phyloP scores from a whole-genome alignment of 2,888 invertebrate genomes.

The Sericinus montela region DNA sequence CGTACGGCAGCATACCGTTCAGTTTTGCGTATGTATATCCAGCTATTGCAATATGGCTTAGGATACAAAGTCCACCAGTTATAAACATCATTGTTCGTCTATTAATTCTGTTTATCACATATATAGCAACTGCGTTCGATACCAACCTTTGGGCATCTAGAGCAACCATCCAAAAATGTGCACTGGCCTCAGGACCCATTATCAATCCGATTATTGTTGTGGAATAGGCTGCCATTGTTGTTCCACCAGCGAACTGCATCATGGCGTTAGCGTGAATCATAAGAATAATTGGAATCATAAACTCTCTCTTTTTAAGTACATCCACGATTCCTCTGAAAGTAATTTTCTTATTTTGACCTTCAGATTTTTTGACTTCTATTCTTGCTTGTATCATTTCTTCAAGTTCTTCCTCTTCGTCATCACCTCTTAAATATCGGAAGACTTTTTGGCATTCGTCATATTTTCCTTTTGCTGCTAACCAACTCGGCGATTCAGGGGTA shows the following conservation, averaged over 20 bases:
- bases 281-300: constrained; percentile 75
- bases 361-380: constrained; percentile 28
- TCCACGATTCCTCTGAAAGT: constrained; percentile 25
- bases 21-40: constrained; percentile 48
- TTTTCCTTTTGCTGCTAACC: constrained; percentile 77
- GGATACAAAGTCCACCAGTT: constrained; percentile 77
- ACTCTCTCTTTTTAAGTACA: constrained; percentile 52
- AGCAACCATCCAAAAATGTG: constrained; percentile 81
- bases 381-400: constrained; percentile 46
- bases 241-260: constrained; percentile 82
- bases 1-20: constrained; percentile 34
- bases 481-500: constrained; percentile 81
- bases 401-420: constrained; percentile 53
- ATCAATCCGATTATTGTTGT: constrained; percentile 77
- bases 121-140: constrained; percentile 78
- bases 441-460: constrained; percentile 72
- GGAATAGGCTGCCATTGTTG: constrained; percentile 82
- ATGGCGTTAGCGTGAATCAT: constrained; percentile 80
- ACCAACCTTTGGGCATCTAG: constrained; percentile 80
- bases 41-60: constrained; percentile 74
- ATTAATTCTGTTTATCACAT: constrained; percentile 77
- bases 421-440: constrained; percentile 77
- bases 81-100: constrained; percentile 79
- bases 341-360: constrained; percentile 23
- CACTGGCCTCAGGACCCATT: constrained; percentile 77